phyloP scores from a whole-genome alignment of 2,113 vertebrate genomes.

The Hippolais icterina region DNA sequence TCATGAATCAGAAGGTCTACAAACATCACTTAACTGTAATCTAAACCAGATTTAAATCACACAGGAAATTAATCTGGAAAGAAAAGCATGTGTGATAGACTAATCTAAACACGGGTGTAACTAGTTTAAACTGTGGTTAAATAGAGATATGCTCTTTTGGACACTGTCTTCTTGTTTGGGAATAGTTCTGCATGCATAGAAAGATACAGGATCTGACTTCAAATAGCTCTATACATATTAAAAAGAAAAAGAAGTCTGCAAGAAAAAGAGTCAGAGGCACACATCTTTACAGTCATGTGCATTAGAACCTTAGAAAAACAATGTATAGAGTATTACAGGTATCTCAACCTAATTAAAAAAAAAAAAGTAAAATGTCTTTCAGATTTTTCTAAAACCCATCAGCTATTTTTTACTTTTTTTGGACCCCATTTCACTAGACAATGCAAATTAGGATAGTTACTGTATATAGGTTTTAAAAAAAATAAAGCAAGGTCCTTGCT shows the following conservation, averaged over 20 bases:
- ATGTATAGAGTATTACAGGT: background rate
- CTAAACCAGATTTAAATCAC: background rate
- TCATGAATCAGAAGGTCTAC: background rate
- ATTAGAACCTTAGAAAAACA: background rate
- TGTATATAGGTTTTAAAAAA: background rate
- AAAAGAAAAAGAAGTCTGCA: background rate
- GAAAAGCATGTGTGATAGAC: background rate
- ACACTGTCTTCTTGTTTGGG: background rate
- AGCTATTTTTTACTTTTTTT: background rate
- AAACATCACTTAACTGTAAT: background rate
- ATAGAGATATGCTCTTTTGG: background rate
- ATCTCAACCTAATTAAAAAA: background rate
- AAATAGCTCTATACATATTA: background rate
- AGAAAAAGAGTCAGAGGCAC: background rate
- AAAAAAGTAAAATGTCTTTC: background rate
- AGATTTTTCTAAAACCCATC: background rate
- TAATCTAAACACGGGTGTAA: background rate
- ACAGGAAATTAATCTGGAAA: background rate
- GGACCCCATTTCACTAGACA: background rate
- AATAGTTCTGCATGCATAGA: background rate
- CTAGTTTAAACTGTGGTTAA: background rate
- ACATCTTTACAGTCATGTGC: background rate
- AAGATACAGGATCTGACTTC: background rate
- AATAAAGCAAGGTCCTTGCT: background rate
- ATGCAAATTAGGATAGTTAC: background rate